Evolutionary conservation across 2,113 vertebrate species (phyloP).

Genomic region (Entelurus aequoreus): DNA sequence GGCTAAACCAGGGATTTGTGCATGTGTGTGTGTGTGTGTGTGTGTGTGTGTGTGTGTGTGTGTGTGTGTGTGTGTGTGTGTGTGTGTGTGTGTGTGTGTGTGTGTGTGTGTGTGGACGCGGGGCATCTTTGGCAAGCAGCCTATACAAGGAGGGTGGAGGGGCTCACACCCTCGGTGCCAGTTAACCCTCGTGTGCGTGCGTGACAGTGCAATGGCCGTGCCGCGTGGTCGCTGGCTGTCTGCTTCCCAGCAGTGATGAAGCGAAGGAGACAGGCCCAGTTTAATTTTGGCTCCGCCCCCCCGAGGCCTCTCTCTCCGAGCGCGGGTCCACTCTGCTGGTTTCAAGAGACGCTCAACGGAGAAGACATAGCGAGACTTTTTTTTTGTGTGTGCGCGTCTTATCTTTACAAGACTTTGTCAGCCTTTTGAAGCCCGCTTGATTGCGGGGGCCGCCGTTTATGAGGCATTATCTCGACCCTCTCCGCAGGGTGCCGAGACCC

Average conservation of each 20-base stretch:
- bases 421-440: slow-evolving; percentile 39
- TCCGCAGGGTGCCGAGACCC: slow-evolving; percentile 19
- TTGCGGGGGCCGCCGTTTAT: slow-evolving; percentile 33
- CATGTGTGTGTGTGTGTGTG: slow-evolving; percentile 31
- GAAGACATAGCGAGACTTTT: slow-evolving; percentile 5
- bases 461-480: slow-evolving; percentile 36
- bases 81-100: slow-evolving; percentile 12
- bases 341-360: slow-evolving; percentile 43
- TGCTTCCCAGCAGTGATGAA: slow-evolving; percentile 48
- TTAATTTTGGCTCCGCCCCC: slow-evolving; percentile 61
- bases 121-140: slow-evolving; percentile 62
- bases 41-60: slow-evolving; percentile 8
- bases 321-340: slow-evolving; percentile 48
- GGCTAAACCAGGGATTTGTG: slow-evolving; percentile 73
- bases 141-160: slow-evolving; percentile 42
- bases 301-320: slow-evolving; percentile 43
- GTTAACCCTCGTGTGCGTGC: slow-evolving; percentile 41
- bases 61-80: slow-evolving; percentile 38
- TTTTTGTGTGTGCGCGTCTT: neutral
- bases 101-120: slow-evolving; percentile 26
- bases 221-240: slow-evolving; percentile 31
- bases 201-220: slow-evolving; percentile 13
- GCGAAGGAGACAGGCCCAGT: slow-evolving; percentile 46
- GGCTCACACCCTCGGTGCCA: slow-evolving; percentile 51
- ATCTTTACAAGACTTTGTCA: slow-evolving; percentile 33